Percentiles rank a stretch among this genome's conserved stretches.
Conservation (phyloP, 2,888 invertebrate genomes). For the Amiota minor region DNA sequence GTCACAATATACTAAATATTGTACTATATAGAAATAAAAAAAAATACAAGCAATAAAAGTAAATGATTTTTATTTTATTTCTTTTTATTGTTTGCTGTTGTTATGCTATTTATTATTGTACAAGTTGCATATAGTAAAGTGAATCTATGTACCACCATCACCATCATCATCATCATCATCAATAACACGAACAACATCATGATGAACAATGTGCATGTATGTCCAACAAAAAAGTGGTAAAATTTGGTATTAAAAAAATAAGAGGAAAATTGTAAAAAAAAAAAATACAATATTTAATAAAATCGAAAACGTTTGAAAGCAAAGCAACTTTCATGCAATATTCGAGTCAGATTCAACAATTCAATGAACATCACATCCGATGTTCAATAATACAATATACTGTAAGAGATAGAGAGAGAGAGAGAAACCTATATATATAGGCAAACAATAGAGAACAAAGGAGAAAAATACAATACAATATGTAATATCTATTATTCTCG, state of each 20-base stretch:
- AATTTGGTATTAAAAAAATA: background rate
- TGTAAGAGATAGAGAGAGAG: slow-evolving; percentile 11
- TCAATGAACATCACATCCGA: no score
- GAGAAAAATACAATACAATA: background rate
- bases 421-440: background rate
- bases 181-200: no score
- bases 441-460: background rate
- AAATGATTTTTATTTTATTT: background rate
- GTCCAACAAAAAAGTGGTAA: no score
- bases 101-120: background rate
- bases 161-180: no score
- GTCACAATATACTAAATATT: background rate
- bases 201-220: no score
- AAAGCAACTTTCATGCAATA: slow-evolving; percentile 25
- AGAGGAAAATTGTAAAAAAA: background rate
- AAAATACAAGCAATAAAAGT: background rate
- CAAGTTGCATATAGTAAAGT: background rate
- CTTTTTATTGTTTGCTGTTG: background rate
- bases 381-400: background rate
- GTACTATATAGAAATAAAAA: background rate
- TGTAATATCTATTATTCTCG: background rate
- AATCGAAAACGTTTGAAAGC: slow-evolving; percentile 16
- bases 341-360: background rate
- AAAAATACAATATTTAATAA: slow-evolving; percentile 11
- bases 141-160: no score